These are phyloP conservation scores for Sarcophaga bullata DNA, from an alignment of 1,140 invertebrate genomes.

Conservation along the genomic window DNA sequence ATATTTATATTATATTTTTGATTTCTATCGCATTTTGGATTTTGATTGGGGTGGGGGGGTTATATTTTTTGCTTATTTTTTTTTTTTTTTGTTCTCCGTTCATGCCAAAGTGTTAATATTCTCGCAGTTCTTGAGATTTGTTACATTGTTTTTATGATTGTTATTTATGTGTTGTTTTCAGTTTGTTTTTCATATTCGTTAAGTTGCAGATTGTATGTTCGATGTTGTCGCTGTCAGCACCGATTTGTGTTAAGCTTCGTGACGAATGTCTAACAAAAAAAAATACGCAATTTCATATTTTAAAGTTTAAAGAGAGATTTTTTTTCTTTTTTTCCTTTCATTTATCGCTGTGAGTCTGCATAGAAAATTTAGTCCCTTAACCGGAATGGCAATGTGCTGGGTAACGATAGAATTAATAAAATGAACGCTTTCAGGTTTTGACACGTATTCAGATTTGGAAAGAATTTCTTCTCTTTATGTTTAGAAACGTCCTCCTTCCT, in stretches of 20 bases:
- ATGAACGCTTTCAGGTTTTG: background rate
- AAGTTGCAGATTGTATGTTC: background rate
- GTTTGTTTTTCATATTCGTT: too few species aligned
- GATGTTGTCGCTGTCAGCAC: background rate
- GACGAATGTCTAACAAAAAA: slow-evolving; percentile 12
- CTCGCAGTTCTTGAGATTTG: slow-evolving; percentile 28
- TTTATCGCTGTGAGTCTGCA: background rate
- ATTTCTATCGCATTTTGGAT: too few species aligned
- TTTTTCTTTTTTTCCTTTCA: background rate
- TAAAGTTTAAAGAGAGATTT: background rate
- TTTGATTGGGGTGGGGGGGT: background rate
- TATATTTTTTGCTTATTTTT: too few species aligned
- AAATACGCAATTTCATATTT: background rate
- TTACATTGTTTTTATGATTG: slow-evolving; percentile 21
- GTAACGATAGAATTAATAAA: background rate
- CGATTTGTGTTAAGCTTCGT: slow-evolving; percentile 14
- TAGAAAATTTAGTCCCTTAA: background rate
- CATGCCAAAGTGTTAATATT: slow-evolving; percentile 33
- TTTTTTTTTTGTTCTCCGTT: background rate
- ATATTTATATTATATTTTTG: background rate
- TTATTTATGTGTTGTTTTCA: background rate
- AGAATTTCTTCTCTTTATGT: background rate
- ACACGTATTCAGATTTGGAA: background rate
- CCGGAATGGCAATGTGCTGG: background rate
- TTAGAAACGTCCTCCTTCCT: background rate